Base-by-base conservation (phyloP, 2,888 invertebrate genomes). In the Cosmia trapezina region DNA sequence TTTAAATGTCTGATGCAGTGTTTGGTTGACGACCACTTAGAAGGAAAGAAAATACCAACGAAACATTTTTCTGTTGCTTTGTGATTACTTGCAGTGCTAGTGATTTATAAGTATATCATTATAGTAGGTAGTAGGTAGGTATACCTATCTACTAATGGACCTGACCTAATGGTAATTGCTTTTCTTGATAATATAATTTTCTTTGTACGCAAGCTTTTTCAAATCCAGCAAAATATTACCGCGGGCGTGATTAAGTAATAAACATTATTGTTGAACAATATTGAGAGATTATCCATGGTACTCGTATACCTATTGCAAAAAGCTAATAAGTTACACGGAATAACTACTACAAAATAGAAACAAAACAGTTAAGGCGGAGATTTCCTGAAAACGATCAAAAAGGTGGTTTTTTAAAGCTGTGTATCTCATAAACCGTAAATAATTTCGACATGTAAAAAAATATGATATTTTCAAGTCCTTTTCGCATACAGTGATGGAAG, bases 1-100 rank as follows among this genome's bases (percentile, higher is more conserved):
- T 71, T 78, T 71, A 22, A 78, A 71, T 78, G 53, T 61, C 54
- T 69, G 28, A 70, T 78, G 51, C 37, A 22, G 22, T 76, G 22
- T 47, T 77, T 37, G 45, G 28, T 62, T 45, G 8, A 4, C 8
- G 53, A 45, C 8, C 11, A 22, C 17, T 12, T 56, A 64, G 19
- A 19, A 41, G 6, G 9, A n/a, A 19, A 5, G n/a, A 41, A 54
- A 22, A 54, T 37, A n/a, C n/a, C n/a, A n/a, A 7, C 22, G 9
- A 28, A 47, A 33, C 2, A 47, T 33, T 12, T 28, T 28, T 19
- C 45, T 45, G 45, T 28, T 37, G n/a, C n/a, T n/a, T n/a, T n/a
- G n/a, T n/a, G n/a, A n/a, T n/a, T n/a, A n/a, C n/a, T n/a, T n/a
- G n/a, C n/a, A n/a, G n/a, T n/a, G n/a, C n/a, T n/a, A n/a, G n/a